Percentiles rank a stretch among this genome's conserved stretches.
Conservation (phyloP, 1,140 invertebrate species). For the Saxidomus purpurata region DNA sequence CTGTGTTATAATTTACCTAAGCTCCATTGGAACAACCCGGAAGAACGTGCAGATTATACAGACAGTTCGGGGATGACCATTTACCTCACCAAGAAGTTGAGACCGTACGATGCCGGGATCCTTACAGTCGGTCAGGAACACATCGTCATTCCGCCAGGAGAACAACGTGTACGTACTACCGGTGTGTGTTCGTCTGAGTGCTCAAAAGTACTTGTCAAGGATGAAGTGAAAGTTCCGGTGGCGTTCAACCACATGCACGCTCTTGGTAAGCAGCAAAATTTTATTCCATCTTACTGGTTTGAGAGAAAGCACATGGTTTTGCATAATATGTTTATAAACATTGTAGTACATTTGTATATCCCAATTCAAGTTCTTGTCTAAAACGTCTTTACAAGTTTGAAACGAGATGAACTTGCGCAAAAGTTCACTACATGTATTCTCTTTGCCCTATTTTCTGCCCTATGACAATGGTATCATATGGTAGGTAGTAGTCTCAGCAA, state of each 20-base stretch:
- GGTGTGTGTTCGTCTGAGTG: constrained; percentile 53
- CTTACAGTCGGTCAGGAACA: constrained; percentile 48
- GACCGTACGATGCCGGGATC: constrained; percentile 63
- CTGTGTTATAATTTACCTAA: too few species aligned
- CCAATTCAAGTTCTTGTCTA: too few species aligned
- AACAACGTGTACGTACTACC: neutral
- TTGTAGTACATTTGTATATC: too few species aligned
- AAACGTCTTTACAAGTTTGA: too few species aligned
- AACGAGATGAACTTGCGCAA: too few species aligned
- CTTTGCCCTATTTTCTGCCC: too few species aligned
- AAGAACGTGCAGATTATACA: neutral
- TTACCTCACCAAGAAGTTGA: constrained; percentile 9
- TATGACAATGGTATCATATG: too few species aligned
- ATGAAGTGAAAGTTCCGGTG: constrained; percentile 48
- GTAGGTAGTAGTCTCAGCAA: too few species aligned
- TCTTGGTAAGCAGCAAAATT: constrained; percentile 51
- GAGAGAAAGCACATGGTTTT: too few species aligned
- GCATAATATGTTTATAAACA: neutral
- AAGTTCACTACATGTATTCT: too few species aligned
- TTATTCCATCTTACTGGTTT: too few species aligned
- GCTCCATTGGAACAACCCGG: constrained; percentile 68
- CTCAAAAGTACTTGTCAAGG: constrained; percentile 20
- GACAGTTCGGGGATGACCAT: constrained; percentile 61
- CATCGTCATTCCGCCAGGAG: constrained; percentile 39
- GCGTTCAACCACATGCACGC: constrained; percentile 69